A percentile compares a stretch with the other conserved stretches of the same genome.
Evolutionary conservation across 2,113 vertebrate species (phyloP).

Genomic region (Oostethus manadensis): DNA sequence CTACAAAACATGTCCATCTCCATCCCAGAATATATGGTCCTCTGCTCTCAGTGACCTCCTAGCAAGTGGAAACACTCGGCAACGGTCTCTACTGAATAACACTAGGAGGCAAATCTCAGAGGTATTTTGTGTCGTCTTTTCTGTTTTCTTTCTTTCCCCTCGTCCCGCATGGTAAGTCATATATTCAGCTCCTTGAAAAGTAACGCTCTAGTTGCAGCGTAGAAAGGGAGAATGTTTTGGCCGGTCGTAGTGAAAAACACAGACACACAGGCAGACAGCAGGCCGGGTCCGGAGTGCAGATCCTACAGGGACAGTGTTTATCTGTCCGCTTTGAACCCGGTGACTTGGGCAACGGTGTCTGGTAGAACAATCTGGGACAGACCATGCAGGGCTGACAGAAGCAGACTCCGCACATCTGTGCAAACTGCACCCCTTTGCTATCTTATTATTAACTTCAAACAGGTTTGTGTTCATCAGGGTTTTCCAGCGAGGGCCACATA

Average conservation of each 20-base stretch:
- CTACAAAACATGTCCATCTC: neutral
- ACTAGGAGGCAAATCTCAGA: constrained; percentile 13
- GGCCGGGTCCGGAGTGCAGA: constrained; percentile 35
- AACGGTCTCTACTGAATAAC: constrained; percentile 38
- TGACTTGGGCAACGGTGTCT: constrained; percentile 53
- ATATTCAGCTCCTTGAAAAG: constrained; percentile 43
- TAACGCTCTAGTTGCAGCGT: constrained; percentile 58
- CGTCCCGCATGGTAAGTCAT: constrained; percentile 49
- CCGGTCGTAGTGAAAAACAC: constrained; percentile 60
- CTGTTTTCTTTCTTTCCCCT: neutral
- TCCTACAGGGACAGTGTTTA: constrained; percentile 57
- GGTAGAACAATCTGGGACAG: constrained; percentile 46
- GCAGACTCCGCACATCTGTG: neutral
- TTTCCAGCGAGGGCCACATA: too few species aligned
- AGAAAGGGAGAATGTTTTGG: constrained; percentile 63
- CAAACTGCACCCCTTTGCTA: neutral
- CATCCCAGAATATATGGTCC: constrained; percentile 29
- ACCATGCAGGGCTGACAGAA: constrained; percentile 38
- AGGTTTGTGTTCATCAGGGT: too few species aligned
- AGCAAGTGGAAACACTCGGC: constrained; percentile 38
- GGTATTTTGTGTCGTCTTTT: constrained; percentile 15
- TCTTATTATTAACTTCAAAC: too few species aligned
- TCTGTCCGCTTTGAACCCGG: constrained; percentile 59
- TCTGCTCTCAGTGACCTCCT: constrained; percentile 31
- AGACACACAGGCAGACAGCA: constrained; percentile 62